Conservation (phyloP, 1,140 invertebrate species). For the Formica exsecta region DNA sequence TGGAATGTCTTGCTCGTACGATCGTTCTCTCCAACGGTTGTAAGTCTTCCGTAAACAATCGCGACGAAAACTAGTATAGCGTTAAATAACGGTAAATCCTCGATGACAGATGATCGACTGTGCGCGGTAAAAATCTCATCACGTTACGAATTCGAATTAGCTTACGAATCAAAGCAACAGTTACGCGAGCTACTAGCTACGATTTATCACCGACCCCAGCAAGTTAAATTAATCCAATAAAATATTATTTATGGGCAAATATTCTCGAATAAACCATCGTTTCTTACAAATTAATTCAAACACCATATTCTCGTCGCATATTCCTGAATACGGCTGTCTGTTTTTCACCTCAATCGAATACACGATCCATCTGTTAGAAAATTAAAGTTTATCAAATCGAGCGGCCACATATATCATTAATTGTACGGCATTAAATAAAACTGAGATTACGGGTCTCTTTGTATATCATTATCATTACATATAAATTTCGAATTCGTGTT, state of each 20-base stretch:
- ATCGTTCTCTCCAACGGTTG: background rate
- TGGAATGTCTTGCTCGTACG: constrained; percentile 12
- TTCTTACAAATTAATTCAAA: constrained; percentile 46
- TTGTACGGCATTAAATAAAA: background rate
- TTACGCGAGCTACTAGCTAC: constrained; percentile 47
- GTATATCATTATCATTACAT: background rate
- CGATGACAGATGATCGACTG: constrained; percentile 33
- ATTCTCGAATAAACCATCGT: constrained; percentile 18
- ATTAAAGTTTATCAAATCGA: constrained; percentile 12
- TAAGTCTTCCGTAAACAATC: constrained; percentile 8
- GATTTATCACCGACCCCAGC: constrained; percentile 50
- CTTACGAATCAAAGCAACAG: constrained; percentile 39
- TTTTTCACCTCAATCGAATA: constrained; percentile 1
- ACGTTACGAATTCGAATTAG: constrained; percentile 2
- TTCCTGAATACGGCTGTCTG: constrained; percentile 8
- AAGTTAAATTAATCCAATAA: constrained; percentile 50
- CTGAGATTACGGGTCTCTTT: constrained; percentile 32
- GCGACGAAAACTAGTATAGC: constrained; percentile 3
- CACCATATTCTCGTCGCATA: constrained; percentile 4
- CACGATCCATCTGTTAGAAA: background rate
- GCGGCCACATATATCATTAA: background rate
- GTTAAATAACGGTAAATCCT: constrained; percentile 27
- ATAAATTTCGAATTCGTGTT: background rate
- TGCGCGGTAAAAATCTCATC: constrained; percentile 16
- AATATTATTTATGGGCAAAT: background rate